Base-by-base conservation (phyloP, 2,888 invertebrate species). In the Cabera pusaria region DNA sequence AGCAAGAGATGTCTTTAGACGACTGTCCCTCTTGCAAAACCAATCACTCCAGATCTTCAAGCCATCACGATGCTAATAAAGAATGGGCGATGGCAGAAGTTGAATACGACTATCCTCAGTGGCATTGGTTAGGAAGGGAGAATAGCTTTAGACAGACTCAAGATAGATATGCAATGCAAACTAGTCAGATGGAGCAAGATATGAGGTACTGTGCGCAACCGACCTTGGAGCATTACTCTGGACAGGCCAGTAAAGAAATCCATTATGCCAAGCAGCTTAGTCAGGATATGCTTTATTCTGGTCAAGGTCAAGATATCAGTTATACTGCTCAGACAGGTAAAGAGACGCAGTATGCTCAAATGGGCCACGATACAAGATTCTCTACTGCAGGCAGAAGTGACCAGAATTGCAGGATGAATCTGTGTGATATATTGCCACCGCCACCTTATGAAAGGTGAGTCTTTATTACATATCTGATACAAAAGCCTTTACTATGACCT, bases 401-500 rank as follows among this genome's bases (percentile, higher is more conserved):
- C 28, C 77, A 83, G 41, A 84, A 83, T 40, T 84, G 80, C 56
- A 79, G 86, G 36, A 84, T 90, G 79, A 90, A 90, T 66, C 64
- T 90, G 54, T 87, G 87, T 57, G 87, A 88, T 59, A 87, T 74
- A 54, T 74, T 71, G 54, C 86, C 68, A 48, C 91, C 68, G 52
- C 91, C 73, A 49, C 91, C 81, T 1, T 88, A 88, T 50, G 87
- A 88, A 71, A 84, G 86, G 87, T 88, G 71, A 57, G 47, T n/a
- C 35, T 39, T 16, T 5, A 19, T n/a, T n/a, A 8, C 7, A 7
- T 10, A 7, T 9, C 11, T 6, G 12, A 14, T 31, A n/a, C 4
- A 7, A 16, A 5, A 16, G n/a, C n/a, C n/a, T n/a, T n/a, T n/a
- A n/a, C n/a, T n/a, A n/a, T n/a, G n/a, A n/a, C n/a, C n/a, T n/a